phyloP scores from a whole-genome alignment of 2,888 invertebrate genomes.

The Parochlus steinenii region DNA sequence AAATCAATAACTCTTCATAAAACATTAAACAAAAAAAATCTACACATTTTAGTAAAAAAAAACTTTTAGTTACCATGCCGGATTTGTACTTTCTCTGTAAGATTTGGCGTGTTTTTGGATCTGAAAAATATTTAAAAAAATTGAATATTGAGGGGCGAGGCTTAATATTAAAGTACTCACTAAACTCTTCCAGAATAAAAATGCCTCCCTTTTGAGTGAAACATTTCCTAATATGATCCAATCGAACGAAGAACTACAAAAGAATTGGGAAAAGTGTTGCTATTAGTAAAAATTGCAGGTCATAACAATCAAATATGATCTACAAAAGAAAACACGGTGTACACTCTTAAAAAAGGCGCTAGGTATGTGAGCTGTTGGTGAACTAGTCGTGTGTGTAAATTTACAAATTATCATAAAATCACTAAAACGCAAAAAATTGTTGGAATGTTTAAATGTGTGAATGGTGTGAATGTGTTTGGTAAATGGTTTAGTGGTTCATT shows the following conservation, averaged over 20 bases:
- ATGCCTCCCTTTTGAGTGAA: constrained; percentile 98
- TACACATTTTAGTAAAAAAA: not conserved
- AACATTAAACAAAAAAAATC: constrained; percentile 1
- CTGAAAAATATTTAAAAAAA: constrained; percentile 39
- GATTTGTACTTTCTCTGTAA: constrained; percentile 96
- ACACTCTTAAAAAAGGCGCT: too few species aligned
- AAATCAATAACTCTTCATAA: constrained; percentile 2
- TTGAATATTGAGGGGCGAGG: constrained; percentile 11
- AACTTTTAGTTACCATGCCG: constrained; percentile 65
- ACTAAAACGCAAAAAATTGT: too few species aligned
- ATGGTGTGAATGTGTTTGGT: too few species aligned
- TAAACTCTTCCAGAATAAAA: constrained; percentile 98
- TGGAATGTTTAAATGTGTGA: too few species aligned
- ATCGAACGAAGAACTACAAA: constrained; percentile 98
- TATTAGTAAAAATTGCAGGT: too few species aligned
- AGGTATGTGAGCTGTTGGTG: too few species aligned
- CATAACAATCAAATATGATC: too few species aligned
- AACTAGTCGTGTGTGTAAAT: too few species aligned
- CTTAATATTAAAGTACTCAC: constrained; percentile 48
- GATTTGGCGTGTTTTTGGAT: constrained; percentile 93
- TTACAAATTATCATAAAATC: too few species aligned
- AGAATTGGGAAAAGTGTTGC: too few species aligned
- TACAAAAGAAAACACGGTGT: too few species aligned
- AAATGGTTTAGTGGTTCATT: too few species aligned
- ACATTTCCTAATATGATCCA: constrained; percentile 98